phyloP scores from a whole-genome alignment of 2,888 invertebrate species.

The Oligia fasciuncula region DNA sequence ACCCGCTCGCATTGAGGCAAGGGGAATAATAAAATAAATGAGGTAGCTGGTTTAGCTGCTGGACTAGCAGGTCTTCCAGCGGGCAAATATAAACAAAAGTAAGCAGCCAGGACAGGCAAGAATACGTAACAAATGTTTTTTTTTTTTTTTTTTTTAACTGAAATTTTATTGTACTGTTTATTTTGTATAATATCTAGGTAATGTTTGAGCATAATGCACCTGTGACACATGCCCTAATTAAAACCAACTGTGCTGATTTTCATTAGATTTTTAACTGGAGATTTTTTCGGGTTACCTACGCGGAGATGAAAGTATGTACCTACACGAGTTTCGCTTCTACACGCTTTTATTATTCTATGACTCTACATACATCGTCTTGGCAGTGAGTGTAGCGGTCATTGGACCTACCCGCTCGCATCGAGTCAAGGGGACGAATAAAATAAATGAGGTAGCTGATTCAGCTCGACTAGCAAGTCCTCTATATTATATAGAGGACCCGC shows the following conservation, averaged over 20 bases:
- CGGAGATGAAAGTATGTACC: too few species aligned
- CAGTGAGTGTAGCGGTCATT: slow-evolving; percentile 24
- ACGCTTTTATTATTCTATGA: not conserved
- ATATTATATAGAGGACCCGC: too few species aligned
- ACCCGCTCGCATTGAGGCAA: slow-evolving; percentile 19
- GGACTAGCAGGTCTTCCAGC: slow-evolving; percentile 3
- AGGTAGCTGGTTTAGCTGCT: slow-evolving; percentile 17
- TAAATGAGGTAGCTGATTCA: slow-evolving; percentile 44
- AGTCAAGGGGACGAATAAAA: slow-evolving; percentile 44
- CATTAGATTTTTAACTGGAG: too few species aligned
- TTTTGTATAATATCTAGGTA: not conserved
- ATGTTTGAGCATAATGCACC: too few species aligned
- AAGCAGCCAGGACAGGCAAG: slow-evolving; percentile 10
- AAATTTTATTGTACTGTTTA: not conserved
- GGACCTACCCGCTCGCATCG: not conserved
- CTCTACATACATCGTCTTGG: slow-evolving; percentile 8
- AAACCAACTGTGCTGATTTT: too few species aligned
- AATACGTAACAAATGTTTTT: slow-evolving; percentile 36
- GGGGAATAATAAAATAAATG: slow-evolving; percentile 47
- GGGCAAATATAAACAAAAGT: slow-evolving; percentile 32
- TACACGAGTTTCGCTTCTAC: not conserved
- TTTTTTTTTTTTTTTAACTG: too few species aligned
- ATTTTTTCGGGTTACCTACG: too few species aligned
- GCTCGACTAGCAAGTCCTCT: slow-evolving; percentile 9
- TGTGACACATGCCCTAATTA: too few species aligned